Percentiles rank a stretch among this genome's conserved stretches.
Evolutionary conservation across 2,797 vertebrate genomes (phyloP).

Genomic region (Eulemur coronatus): DNA sequence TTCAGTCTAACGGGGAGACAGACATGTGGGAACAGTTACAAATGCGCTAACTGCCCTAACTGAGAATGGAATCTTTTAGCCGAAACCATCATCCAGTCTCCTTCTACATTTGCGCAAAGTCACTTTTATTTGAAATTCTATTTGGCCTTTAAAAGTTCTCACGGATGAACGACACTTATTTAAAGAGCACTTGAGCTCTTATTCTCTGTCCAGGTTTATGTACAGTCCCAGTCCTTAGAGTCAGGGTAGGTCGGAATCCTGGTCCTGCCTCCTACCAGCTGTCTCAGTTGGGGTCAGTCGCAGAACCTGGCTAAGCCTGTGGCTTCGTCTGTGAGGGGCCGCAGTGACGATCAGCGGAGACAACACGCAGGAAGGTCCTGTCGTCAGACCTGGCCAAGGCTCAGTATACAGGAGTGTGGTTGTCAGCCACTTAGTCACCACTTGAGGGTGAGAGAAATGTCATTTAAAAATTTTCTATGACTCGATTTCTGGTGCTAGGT

Average conservation of each 20-base stretch:
- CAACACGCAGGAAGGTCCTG: background rate
- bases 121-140: background rate
- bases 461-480: background rate
- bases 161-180: background rate
- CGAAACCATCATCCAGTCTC: background rate
- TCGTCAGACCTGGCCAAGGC: accelerated
- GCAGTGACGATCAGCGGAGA: background rate
- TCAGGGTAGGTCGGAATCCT: background rate
- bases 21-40: background rate
- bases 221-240: background rate
- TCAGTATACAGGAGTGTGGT: background rate
- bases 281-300: background rate
- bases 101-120: background rate
- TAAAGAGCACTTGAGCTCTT: background rate
- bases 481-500: background rate
- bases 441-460: background rate
- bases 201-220: background rate
- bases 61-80: background rate
- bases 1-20: background rate
- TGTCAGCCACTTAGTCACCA: background rate
- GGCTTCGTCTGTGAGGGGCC: background rate
- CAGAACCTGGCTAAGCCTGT: background rate
- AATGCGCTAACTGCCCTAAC: background rate
- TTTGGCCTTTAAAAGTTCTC: background rate
- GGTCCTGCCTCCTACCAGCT: background rate